Base-by-base conservation (phyloP, 2,113 vertebrate species). In the Actenoides hombroni region DNA sequence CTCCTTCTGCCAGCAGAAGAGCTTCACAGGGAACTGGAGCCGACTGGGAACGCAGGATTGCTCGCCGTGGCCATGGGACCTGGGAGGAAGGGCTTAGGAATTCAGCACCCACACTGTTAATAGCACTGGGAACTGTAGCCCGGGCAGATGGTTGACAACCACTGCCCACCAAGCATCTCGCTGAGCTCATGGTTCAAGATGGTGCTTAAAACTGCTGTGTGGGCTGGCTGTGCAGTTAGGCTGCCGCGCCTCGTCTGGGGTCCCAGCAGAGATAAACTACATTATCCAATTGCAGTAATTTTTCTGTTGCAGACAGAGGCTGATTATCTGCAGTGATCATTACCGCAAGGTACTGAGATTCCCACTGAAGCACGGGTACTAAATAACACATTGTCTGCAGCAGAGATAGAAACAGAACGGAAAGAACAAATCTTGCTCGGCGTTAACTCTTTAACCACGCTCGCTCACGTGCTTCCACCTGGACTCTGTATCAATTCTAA, bases 301-400 rank as follows among this genome's bases (percentile, higher is more conserved):
- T 93, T 81, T 92, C 86, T 78, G 46, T 5, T 51, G 51, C 20
- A 86, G 91, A 79, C 51, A 87, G 65, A 92, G 69, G 91, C 56
- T 82, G 91, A 94, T 95, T 86, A 95, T 86, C 81, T 95, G 77
- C 77, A 84, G 86, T 48, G 44, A 94, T 91, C 56, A 56, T 89
- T 95, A 64, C 65, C 39, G 61, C 42, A 75, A 86, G 64, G 74
- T 31, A 64, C 59, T 59, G 67, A 90, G 71, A 83, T 49, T 86
- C 76, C 60, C 86, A 70, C 11, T 0, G 0, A 90, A 74, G n/a
- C 40, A 75, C 42, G 69, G 82, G 57, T 24, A 73, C 90, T 86
- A 89, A 89, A 88, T 73, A 92, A 57, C 5, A 1, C 61, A n/a
- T 2, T 83, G 56, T 88, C 68, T 81, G 67, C 51, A 71, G 48